Percentiles rank a stretch among this genome's conserved stretches.
Conservation (phyloP, 2,113 vertebrate species). For the Pterocles gutturalis region DNA sequence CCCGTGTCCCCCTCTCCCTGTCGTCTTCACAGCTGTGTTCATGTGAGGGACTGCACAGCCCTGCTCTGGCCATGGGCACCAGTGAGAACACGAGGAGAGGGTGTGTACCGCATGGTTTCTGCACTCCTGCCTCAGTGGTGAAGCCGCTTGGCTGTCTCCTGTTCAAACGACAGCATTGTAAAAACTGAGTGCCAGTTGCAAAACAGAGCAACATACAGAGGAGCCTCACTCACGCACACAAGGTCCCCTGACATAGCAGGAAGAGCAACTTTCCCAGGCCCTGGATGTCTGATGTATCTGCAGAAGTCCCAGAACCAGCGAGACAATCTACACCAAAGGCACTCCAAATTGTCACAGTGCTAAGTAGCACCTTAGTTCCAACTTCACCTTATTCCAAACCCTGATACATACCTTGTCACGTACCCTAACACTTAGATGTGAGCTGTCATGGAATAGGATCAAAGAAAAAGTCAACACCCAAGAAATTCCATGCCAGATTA, state of each 20-base stretch:
- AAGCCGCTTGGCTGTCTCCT: neutral
- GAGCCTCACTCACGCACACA: accelerated
- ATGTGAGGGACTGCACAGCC: neutral
- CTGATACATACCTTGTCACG: neutral
- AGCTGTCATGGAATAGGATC: constrained; percentile 23
- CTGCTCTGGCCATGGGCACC: neutral
- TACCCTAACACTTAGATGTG: neutral
- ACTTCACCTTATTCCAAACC: neutral
- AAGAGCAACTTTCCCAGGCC: neutral
- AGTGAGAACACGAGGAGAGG: neutral
- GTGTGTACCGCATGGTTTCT: neutral
- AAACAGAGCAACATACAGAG: neutral
- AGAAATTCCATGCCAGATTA: neutral
- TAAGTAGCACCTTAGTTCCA: neutral
- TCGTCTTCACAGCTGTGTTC: neutral
- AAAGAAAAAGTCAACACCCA: constrained; percentile 49
- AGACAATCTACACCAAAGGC: neutral
- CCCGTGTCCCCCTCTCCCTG: neutral
- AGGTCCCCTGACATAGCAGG: neutral
- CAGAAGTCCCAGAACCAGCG: neutral
- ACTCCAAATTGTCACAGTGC: neutral
- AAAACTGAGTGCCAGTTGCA: neutral
- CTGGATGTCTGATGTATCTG: neutral
- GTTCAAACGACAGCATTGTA: neutral
- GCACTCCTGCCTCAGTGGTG: neutral